These are phyloP conservation scores for Macaria notata DNA, from an alignment of 2,888 invertebrate species.

Conservation along the genomic window DNA sequence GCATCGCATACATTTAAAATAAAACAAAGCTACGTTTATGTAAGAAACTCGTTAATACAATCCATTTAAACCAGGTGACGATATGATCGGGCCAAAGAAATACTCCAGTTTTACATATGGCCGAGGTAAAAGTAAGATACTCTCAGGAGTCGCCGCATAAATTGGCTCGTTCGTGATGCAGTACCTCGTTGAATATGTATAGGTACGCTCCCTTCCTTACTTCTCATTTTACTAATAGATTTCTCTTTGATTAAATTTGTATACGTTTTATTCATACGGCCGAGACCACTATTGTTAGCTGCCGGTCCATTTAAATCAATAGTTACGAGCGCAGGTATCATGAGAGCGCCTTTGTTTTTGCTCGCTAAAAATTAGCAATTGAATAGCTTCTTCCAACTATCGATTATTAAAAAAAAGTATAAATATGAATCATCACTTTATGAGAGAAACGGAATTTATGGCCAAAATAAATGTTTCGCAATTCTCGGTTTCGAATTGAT, in stretches of 20 bases:
- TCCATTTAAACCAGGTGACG: constrained; percentile 60
- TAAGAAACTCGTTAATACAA: constrained; percentile 32
- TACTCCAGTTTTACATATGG: constrained; percentile 79
- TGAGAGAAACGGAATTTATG: constrained; percentile 15
- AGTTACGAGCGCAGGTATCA: constrained; percentile 48
- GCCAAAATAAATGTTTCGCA: constrained; percentile 21
- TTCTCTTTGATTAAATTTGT: constrained; percentile 83
- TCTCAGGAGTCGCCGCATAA: constrained; percentile 77
- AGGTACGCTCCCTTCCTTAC: constrained; percentile 81
- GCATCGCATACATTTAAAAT: constrained; percentile 1
- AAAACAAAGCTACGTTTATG: constrained; percentile 13
- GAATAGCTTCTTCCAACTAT: constrained; percentile 12
- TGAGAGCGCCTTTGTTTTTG: constrained; percentile 22
- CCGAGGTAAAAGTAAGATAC: constrained; percentile 75
- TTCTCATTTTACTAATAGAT: constrained; percentile 83
- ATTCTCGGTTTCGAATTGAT: constrained; percentile 28
- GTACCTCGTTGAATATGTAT: constrained; percentile 82
- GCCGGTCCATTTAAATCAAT: constrained; percentile 65
- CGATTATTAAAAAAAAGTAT: constrained; percentile 9
- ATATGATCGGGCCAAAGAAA: constrained; percentile 69
- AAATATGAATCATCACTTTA: constrained; percentile 19
- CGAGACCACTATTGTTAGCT: constrained; percentile 72
- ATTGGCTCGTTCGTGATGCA: constrained; percentile 81
- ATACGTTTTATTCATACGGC: constrained; percentile 74
- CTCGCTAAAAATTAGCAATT: constrained; percentile 20